Base-by-base conservation (phyloP, 2,888 invertebrate genomes). In the Margaritifera margaritifera region DNA sequence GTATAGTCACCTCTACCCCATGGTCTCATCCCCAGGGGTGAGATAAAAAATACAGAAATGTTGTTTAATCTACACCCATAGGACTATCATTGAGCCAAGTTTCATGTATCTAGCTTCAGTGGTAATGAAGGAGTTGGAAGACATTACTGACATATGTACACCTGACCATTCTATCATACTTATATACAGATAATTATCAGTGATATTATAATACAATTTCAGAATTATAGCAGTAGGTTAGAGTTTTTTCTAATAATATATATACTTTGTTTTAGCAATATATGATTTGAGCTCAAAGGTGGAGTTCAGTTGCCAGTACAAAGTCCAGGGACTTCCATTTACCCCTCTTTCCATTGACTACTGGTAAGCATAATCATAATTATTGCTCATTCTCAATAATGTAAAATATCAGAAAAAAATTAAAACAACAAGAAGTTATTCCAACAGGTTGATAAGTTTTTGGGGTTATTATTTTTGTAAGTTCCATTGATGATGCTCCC, bases 241-340 rank as follows among this genome's bases (percentile, higher is more conserved):
- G 20, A 58, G 25, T 50, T 42, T 42, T 42, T 15, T 42, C 42
- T 42, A 11, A 42, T 15, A 15, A 42, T 22, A 50, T 24, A 51
- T 54, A 60, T 57, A 24, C 62, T 59, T 52, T 68, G 60, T 83
- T 82, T n/a, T 81, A 89, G 89, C 86, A 15, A 86, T 90, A 31
- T 90, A 89, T 78, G 89, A 90, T 71, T 77, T 90, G 71, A 88
- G 87, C 68, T 84, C 87, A 52, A 90, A 90, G 68, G 76, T 88
- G 20, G 90, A 90, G 69, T 88, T 90, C 70, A 87, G 83, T 71
- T 88, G 89, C 68, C 89, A 89, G 77, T 90, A 87, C 77, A 88
- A 88, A 77, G 84, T 90, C 11, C 85, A 87, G 73, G 88, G 85
- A 52, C 69, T 90, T 56, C 69, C 76, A 27, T 79, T 77, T 66